Evolutionary conservation across 2,888 invertebrate genomes (phyloP).

Genomic region (Clivina fossor): DNA sequence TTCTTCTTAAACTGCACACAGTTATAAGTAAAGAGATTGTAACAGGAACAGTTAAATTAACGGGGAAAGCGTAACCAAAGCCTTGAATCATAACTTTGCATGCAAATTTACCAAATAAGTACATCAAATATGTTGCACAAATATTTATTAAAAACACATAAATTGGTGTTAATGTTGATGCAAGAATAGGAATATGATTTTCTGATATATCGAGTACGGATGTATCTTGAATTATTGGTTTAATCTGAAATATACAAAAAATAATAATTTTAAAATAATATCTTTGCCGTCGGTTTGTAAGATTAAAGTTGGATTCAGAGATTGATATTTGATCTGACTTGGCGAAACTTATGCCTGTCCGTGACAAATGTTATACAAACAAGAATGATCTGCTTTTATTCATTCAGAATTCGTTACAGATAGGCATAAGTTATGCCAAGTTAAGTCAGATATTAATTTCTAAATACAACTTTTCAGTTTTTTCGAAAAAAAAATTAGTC

Average conservation of each 20-base stretch:
- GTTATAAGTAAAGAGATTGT: slow-evolving; percentile 85
- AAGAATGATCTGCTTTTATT: no score
- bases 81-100: slow-evolving; percentile 97
- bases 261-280: no score
- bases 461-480: no score
- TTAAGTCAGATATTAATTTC: no score
- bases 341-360: no score
- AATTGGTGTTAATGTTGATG: slow-evolving; percentile 70
- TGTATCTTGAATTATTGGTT: slow-evolving; percentile 62
- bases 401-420: no score
- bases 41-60: slow-evolving; percentile 89
- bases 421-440: no score
- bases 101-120: slow-evolving; percentile 92
- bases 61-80: slow-evolving; percentile 95
- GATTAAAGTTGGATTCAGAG: no score
- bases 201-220: slow-evolving; percentile 74
- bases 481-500: no score
- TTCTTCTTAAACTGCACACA: slow-evolving; percentile 83
- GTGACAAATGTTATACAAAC: no score
- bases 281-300: no score
- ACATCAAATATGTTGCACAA: slow-evolving; percentile 81
- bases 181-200: slow-evolving; percentile 70
- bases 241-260: slow-evolving; percentile 60
- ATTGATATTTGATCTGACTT: no score
- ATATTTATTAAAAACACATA: slow-evolving; percentile 81